Percentiles rank a stretch among this genome's conserved stretches.
phyloP scores from a whole-genome alignment of 2,797 vertebrate genomes.

The Molothrus aeneus region DNA sequence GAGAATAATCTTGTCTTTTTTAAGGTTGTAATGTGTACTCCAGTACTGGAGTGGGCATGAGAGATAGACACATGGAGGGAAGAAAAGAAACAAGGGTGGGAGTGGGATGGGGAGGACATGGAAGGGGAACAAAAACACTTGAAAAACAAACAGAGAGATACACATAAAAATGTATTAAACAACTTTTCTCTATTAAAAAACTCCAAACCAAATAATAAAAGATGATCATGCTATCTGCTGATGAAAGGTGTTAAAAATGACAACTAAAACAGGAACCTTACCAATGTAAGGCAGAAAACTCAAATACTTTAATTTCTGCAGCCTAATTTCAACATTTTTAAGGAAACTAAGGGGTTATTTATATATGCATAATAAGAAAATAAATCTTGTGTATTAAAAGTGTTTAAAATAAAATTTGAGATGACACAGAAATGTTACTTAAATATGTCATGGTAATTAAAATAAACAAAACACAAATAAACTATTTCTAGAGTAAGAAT shows the following conservation, averaged over 20 bases:
- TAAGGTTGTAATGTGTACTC: not conserved
- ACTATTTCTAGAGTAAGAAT: not conserved
- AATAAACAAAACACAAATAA: not conserved
- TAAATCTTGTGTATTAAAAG: not conserved
- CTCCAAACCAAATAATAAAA: not conserved
- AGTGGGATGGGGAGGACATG: rapidly evolving
- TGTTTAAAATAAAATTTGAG: not conserved
- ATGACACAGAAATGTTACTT: constrained; percentile 4
- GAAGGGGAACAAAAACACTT: not conserved
- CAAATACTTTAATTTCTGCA: not conserved
- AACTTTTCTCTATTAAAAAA: not conserved
- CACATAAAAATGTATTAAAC: not conserved
- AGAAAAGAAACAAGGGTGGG: not conserved
- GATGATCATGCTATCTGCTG: not conserved
- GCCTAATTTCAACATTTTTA: not conserved
- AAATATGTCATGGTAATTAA: not conserved
- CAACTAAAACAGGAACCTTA: not conserved
- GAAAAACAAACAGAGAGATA: not conserved
- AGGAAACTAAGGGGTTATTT: not conserved
- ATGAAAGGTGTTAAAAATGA: not conserved
- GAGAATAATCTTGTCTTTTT: not conserved
- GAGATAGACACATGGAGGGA: not conserved
- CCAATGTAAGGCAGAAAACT: not conserved
- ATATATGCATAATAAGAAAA: not conserved
- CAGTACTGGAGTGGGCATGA: not conserved